Evolutionary conservation across 2,113 vertebrate species (phyloP), one percentile per base, ranked within the genome.

Genomic region (Centropristis striata): DNA sequence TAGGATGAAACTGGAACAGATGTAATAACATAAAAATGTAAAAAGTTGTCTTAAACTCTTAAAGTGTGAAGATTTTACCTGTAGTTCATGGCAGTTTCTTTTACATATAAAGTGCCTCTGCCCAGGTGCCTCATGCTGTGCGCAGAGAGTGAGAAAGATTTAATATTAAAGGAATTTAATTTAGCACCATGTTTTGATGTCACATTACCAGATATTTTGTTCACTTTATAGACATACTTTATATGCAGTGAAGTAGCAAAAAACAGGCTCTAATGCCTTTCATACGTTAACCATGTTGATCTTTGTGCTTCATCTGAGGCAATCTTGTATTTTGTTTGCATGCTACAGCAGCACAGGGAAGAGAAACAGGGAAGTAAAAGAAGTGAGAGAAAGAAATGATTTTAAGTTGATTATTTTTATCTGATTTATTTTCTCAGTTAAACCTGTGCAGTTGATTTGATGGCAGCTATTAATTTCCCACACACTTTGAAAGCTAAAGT

Each of bases 391-490:
- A n/a, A n/a, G 41, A 75, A 67, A 67, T 50, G 49, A 83, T 49
- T 65, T 59, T 42, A 46, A 55, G 20, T 67, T 20, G 25, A 75
- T 49, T 18, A 14, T 65, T 64, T 71, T 21, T 41, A 9, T 42
- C n/a, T n/a, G n/a, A 32, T 32, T 44, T 58, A 28, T 32, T 41
- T 61, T 70, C 14, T 5, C 23, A 71, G 8, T 49, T 23, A 36
- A 61, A 78, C 18, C 69, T 16, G 4, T 53, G 7, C 18, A 50
- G 27, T 15, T 82, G 59, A 75, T 74, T 85, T 70, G 49, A 71
- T 67, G 72, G 58, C 54, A 81, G 78, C 66, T 47, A 14, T 73
- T 83, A 3, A 49, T 78, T 85, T 85, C 70, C 25, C 46, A 57
- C 57, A 39, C 53, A 61, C 16, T 65, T 20, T 79, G 42, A 74